Percentiles rank a stretch among this genome's conserved stretches.
Conservation (phyloP, 2,888 invertebrate species). For the Sialis fuliginosa region DNA sequence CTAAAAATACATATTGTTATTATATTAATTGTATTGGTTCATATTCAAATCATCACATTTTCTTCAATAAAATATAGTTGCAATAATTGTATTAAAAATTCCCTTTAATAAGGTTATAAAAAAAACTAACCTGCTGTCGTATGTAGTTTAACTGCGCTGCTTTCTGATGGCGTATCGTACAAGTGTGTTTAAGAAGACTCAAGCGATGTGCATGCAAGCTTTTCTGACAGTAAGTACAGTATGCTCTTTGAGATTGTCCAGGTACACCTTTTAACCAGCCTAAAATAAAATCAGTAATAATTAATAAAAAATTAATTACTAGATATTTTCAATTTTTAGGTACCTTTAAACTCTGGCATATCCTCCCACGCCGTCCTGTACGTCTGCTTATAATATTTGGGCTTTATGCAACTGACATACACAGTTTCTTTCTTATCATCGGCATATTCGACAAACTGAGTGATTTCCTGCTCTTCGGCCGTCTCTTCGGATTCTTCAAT, state of each 20-base stretch:
- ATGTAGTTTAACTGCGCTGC: slow-evolving; percentile 22
- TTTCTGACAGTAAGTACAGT: slow-evolving; percentile 35
- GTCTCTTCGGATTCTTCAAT: not conserved
- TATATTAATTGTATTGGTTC: not conserved
- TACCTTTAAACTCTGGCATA: slow-evolving; percentile 40
- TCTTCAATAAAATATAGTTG: not conserved
- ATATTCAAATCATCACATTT: too few species aligned
- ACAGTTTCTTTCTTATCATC: not conserved
- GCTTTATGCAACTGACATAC: not conserved
- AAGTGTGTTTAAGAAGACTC: slow-evolving; percentile 37
- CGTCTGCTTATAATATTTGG: slow-evolving; percentile 33
- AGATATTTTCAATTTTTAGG: not conserved
- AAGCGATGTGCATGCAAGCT: slow-evolving; percentile 38
- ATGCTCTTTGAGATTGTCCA: slow-evolving; percentile 34
- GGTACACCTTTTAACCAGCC: slow-evolving; percentile 37
- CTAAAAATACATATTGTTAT: slow-evolving; percentile 3
- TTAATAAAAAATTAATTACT: not conserved
- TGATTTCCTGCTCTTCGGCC: not conserved
- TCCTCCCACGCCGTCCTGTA: slow-evolving; percentile 38
- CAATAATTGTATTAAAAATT: not conserved
- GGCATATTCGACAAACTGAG: not conserved
- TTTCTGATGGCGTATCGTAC: slow-evolving; percentile 37
- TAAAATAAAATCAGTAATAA: slow-evolving; percentile 11
- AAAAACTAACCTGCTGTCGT: slow-evolving; percentile 11
- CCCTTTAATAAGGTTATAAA: not conserved